phyloP scores from a whole-genome alignment of 1,140 invertebrate species.

The Platorchestia sp. region DNA sequence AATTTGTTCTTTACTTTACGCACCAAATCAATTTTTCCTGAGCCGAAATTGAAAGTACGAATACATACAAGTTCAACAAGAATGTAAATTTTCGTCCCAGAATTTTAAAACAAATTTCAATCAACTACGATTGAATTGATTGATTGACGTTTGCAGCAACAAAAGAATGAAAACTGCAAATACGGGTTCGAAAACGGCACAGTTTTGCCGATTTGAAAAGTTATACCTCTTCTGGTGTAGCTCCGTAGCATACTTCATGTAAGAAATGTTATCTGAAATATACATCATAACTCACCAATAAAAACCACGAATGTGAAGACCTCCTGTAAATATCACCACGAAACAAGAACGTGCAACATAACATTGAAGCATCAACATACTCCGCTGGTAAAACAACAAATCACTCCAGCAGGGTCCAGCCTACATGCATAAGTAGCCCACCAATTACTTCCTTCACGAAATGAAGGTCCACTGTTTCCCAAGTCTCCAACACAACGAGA shows the following conservation, averaged over 20 bases:
- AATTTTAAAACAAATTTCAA: no score
- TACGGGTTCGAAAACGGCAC: not conserved
- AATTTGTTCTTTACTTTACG: no score
- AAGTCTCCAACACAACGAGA: not conserved
- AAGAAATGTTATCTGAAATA: not conserved
- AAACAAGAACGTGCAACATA: not conserved
- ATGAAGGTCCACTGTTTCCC: not conserved
- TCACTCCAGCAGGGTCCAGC: no score
- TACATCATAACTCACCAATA: not conserved
- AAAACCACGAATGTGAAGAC: not conserved
- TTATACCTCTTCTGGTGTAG: no score
- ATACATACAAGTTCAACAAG: no score
- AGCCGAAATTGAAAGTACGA: no score
- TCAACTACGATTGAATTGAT: no score
- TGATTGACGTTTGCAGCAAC: no score
- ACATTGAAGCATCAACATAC: not conserved
- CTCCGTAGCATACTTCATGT: no score
- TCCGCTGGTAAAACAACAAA: not conserved
- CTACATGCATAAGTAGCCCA: not conserved
- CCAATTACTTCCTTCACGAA: not conserved
- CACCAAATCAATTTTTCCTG: no score
- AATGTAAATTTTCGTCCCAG: no score
- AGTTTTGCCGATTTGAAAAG: no score
- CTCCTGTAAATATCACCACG: not conserved
- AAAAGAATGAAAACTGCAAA: not conserved